These are phyloP conservation scores for Monoplex corrugatus DNA, from an alignment of 2,888 invertebrate species.

Conservation along the genomic window DNA sequence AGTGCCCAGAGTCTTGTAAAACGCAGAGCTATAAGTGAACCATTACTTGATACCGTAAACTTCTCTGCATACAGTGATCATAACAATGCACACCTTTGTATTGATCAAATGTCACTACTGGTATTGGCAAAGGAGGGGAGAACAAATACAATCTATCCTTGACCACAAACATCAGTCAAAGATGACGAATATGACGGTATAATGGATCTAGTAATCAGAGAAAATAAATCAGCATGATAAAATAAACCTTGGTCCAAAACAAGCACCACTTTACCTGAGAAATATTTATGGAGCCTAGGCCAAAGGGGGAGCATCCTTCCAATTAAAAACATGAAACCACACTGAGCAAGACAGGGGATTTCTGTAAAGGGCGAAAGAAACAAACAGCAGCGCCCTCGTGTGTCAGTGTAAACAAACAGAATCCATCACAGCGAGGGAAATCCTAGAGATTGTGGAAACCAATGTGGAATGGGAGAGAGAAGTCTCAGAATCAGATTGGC, in stretches of 20 bases:
- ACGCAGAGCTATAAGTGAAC: no score
- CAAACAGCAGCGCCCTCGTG: constrained; percentile 37
- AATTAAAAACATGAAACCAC: neutral
- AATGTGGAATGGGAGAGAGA: neutral
- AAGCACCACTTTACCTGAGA: neutral
- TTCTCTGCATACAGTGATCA: no score
- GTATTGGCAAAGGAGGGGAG: no score
- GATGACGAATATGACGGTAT: neutral
- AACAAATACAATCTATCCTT: no score
- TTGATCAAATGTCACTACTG: no score
- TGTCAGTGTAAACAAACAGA: constrained; percentile 43
- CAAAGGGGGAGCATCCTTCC: neutral
- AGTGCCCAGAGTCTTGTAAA: no score
- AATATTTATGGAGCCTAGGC: constrained; percentile 2
- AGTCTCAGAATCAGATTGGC: neutral
- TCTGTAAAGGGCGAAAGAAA: constrained; percentile 7
- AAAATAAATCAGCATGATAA: no score
- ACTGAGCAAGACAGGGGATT: neutral
- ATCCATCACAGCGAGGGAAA: constrained; percentile 31
- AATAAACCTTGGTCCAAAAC: neutral
- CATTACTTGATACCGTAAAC: no score
- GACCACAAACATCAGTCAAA: neutral
- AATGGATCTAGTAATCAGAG: neutral
- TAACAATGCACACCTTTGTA: no score
- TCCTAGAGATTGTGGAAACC: neutral